Conservation (phyloP, 2,888 invertebrate species). For the Melanophora roralis region DNA sequence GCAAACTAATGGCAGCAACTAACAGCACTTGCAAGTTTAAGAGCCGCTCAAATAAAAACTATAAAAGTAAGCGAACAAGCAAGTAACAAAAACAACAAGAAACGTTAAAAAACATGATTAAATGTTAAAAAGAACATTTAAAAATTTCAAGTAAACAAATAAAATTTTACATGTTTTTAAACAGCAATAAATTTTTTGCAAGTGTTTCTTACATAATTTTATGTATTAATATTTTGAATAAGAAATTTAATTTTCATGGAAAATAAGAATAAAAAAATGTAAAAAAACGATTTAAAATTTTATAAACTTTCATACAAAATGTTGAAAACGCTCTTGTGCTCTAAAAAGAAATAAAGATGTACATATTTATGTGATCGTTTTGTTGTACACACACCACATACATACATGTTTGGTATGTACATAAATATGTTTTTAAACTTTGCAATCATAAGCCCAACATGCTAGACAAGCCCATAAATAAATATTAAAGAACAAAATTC, state of each 20-base stretch:
- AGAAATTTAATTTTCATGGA: too few relatives aligned
- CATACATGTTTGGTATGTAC: too few relatives aligned
- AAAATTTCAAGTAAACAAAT: background rate
- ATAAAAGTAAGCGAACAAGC: slow-evolving; percentile 14
- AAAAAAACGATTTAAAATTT: too few relatives aligned
- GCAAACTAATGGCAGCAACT: background rate
- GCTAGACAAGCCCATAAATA: slow-evolving; percentile 49
- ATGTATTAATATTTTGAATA: too few relatives aligned
- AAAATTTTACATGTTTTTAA: background rate
- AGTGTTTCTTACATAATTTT: too few relatives aligned
- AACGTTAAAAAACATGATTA: background rate
- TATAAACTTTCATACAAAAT: too few relatives aligned
- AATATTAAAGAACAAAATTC: slow-evolving; percentile 43
- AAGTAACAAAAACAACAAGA: background rate
- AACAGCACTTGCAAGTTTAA: slow-evolving; percentile 5
- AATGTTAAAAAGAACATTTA: background rate
- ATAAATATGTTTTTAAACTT: background rate
- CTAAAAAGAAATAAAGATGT: too few relatives aligned
- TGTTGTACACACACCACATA: too few relatives aligned
- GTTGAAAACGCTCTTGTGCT: too few relatives aligned
- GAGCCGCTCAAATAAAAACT: slow-evolving; percentile 3
- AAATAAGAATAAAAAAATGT: too few relatives aligned
- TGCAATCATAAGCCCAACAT: slow-evolving; percentile 47
- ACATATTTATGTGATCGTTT: too few relatives aligned
- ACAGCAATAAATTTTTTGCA: too few relatives aligned